Conservation (phyloP, 2,888 invertebrate genomes). For the Pasiphila rectangulata region DNA sequence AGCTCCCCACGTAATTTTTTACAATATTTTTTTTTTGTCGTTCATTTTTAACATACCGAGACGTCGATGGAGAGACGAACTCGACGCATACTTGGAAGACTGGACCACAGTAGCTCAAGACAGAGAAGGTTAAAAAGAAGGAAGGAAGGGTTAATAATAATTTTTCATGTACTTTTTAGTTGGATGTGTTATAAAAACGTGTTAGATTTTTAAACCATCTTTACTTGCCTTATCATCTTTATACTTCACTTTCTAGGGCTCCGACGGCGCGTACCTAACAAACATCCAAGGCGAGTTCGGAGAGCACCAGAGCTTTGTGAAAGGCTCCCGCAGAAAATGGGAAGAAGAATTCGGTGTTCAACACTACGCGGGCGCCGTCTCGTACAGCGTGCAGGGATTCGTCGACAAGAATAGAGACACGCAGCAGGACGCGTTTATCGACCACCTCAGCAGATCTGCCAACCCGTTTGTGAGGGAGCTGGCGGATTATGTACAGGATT, state of each 20-base stretch:
- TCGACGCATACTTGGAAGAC: too few relatives aligned
- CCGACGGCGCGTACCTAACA: conserved; percentile 91
- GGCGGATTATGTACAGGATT: conserved; percentile 77
- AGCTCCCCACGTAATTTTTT: too few relatives aligned
- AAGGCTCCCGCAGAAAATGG: conserved; percentile 93
- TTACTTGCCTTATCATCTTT: too few relatives aligned
- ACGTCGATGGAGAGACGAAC: too few relatives aligned
- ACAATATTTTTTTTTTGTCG: too few relatives aligned
- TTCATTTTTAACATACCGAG: too few relatives aligned
- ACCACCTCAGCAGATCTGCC: conserved; percentile 90
- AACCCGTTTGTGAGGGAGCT: conserved; percentile 91
- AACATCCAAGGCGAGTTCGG: conserved; percentile 95
- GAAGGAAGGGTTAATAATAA: too few relatives aligned
- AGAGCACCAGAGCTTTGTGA: conserved; percentile 90
- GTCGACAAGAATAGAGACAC: conserved; percentile 96
- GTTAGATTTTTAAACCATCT: too few relatives aligned
- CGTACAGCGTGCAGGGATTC: conserved; percentile 88
- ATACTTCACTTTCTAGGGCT: conserved; percentile 77
- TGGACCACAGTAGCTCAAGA: too few relatives aligned
- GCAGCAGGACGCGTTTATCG: conserved; percentile 95
- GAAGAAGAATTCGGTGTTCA: conserved; percentile 93
- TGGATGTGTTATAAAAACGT: too few relatives aligned
- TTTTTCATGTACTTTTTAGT: too few relatives aligned
- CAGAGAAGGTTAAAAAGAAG: too few relatives aligned
- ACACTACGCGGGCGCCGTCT: conserved; percentile 95